Conservation (phyloP, 1,140 invertebrate species). For the Caenorhabditis tropicalis region DNA sequence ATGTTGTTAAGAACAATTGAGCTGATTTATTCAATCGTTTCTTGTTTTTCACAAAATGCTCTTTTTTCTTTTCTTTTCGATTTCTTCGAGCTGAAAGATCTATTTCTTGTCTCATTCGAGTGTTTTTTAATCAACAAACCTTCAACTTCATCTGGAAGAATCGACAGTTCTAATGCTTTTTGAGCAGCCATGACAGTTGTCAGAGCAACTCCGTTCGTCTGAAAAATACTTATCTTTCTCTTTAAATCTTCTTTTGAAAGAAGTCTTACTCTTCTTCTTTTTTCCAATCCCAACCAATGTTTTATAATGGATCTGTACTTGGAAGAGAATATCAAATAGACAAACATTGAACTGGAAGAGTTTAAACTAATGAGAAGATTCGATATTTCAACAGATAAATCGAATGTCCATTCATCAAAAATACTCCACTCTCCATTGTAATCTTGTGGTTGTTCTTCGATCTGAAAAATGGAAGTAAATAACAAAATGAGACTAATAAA, state of each 20-base stretch:
- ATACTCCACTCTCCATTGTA: neutral
- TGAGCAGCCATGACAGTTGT: conserved; percentile 68
- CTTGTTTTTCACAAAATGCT: neutral
- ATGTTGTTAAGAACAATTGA: conserved; percentile 26
- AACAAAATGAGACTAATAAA: neutral
- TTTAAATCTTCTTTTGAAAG: neutral
- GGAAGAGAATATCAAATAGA: conserved; percentile 66
- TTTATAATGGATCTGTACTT: conserved; percentile 69
- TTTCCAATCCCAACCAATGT: conserved; percentile 64
- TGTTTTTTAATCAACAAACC: neutral
- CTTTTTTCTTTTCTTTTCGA: conserved; percentile 7
- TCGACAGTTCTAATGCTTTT: conserved; percentile 63
- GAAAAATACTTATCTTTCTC: conserved; percentile 22
- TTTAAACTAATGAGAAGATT: conserved; percentile 70
- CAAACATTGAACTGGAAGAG: conserved; percentile 68
- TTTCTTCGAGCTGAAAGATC: neutral
- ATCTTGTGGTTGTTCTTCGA: conserved; percentile 9
- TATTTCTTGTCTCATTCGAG: neutral
- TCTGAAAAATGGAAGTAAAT: neutral
- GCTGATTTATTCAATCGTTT: neutral
- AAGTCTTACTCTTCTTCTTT: conserved; percentile 61
- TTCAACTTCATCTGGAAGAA: conserved; percentile 67
- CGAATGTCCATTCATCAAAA: conserved; percentile 48
- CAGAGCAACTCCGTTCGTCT: conserved; percentile 66
- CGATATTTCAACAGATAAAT: conserved; percentile 61